Percentiles rank a stretch among this genome's conserved stretches.
Evolutionary conservation across 2,797 vertebrate species (phyloP).

Genomic region (Lycodopsis pacificus): DNA sequence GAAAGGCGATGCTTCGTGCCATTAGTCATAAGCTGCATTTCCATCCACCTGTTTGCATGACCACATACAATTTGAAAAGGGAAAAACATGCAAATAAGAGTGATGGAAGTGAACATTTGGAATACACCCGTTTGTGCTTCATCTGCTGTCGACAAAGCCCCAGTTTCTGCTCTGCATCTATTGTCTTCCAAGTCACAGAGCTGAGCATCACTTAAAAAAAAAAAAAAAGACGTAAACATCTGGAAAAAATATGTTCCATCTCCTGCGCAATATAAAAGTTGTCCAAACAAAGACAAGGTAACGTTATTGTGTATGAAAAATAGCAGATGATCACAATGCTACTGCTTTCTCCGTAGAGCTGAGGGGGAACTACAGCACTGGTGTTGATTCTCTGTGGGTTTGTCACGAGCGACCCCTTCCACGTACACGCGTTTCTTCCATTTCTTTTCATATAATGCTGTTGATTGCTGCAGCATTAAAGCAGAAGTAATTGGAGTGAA

Average conservation of each 20-base stretch:
- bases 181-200: not conserved
- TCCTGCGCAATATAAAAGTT: not conserved
- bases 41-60: not conserved
- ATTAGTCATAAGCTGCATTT: not conserved
- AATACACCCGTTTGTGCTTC: not conserved
- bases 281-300: not conserved
- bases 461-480: conserved; percentile 11
- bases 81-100: not conserved
- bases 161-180: not conserved
- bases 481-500: conserved; percentile 19
- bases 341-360: not conserved
- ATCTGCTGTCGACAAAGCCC: not conserved
- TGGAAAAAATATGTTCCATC: not conserved
- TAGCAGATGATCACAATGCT: not conserved
- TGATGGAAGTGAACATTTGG: not conserved
- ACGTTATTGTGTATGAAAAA: not conserved
- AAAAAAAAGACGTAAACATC: not conserved
- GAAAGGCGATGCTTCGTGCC: not conserved
- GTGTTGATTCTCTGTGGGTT: not conserved
- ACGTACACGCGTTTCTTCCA: not conserved
- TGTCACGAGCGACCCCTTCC: not conserved
- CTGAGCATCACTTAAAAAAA: not conserved
- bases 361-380: not conserved
- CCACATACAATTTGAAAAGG: not conserved
- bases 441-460: not conserved